Evolutionary conservation across 1,140 invertebrate genomes (phyloP).

Genomic region (Arion vulgaris): DNA sequence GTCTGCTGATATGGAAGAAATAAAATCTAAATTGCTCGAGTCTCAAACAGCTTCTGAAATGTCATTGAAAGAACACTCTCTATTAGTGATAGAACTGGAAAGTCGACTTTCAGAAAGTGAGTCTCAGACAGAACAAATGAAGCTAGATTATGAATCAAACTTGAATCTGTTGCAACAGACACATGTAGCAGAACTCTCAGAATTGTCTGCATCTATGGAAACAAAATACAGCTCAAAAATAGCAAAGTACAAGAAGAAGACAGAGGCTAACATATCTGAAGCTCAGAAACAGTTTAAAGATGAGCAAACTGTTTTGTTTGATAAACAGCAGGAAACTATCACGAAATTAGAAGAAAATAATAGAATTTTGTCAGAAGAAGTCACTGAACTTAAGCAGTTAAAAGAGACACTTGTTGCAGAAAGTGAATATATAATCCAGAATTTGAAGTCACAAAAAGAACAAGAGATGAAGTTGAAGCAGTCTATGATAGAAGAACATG

Average conservation of each 20-base stretch:
- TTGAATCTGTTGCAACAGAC: slow-evolving; percentile 49
- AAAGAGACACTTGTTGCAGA: slow-evolving; percentile 38
- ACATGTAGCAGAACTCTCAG: slow-evolving; percentile 40
- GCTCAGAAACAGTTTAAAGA: slow-evolving; percentile 66
- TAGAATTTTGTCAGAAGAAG: slow-evolving; percentile 17
- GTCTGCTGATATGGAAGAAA: not conserved
- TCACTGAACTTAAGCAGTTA: slow-evolving; percentile 37
- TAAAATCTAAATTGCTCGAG: not conserved
- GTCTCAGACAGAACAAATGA: slow-evolving; percentile 6
- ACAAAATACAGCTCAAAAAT: slow-evolving; percentile 60
- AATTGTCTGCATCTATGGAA: slow-evolving; percentile 52
- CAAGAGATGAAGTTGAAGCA: slow-evolving; percentile 48
- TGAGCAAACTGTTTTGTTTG: slow-evolving; percentile 51
- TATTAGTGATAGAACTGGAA: not conserved
- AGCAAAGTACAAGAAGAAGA: slow-evolving; percentile 70
- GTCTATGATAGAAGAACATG: slow-evolving; percentile 47
- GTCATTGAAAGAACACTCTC: not conserved
- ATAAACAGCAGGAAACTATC: slow-evolving; percentile 56
- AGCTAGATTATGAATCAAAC: slow-evolving; percentile 28
- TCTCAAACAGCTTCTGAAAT: not conserved
- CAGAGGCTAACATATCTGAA: slow-evolving; percentile 66
- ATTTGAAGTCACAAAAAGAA: slow-evolving; percentile 44
- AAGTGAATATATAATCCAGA: slow-evolving; percentile 27
- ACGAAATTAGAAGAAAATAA: slow-evolving; percentile 47
- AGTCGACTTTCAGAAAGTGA: not conserved